Conservation (phyloP, 2,888 invertebrate species). For the Caenorhabditis becei region DNA sequence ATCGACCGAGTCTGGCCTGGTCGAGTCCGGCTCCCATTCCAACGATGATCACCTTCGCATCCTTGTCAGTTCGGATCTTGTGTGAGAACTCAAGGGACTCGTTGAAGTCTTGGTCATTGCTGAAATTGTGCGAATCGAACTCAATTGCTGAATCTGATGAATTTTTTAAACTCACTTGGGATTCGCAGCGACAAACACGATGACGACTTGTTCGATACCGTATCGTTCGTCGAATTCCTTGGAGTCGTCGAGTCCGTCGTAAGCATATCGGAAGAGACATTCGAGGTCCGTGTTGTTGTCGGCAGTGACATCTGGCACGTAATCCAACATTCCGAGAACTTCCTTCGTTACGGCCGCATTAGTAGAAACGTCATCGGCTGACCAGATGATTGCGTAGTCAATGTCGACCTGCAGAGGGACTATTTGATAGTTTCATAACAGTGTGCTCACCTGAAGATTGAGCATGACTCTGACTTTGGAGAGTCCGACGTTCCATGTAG, state of each 20-base stretch:
- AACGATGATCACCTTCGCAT: constrained; percentile 69
- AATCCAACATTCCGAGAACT: constrained; percentile 59
- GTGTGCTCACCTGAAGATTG: constrained; percentile 64
- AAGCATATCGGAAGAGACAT: constrained; percentile 72
- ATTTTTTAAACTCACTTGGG: constrained; percentile 54
- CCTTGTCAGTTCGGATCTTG: constrained; percentile 57
- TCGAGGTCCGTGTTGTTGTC: constrained; percentile 70
- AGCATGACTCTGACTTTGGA: constrained; percentile 68
- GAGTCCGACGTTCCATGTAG: constrained; percentile 68
- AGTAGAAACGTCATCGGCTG: constrained; percentile 40
- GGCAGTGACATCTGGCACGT: constrained; percentile 66
- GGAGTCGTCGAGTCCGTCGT: constrained; percentile 50
- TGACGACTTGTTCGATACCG: constrained; percentile 67
- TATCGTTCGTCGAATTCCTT: constrained; percentile 60
- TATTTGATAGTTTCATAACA: neutral
- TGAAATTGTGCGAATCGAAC: constrained; percentile 46
- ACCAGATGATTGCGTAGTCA: constrained; percentile 65
- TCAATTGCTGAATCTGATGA: too few relatives aligned
- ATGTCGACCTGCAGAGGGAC: constrained; percentile 37
- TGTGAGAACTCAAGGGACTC: constrained; percentile 70
- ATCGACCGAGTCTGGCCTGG: constrained; percentile 46
- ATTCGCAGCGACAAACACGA: constrained; percentile 68
- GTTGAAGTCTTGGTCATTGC: constrained; percentile 70
- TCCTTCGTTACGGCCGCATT: constrained; percentile 58
- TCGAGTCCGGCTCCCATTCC: constrained; percentile 66